Percentiles rank a stretch among this genome's conserved stretches.
phyloP scores from a whole-genome alignment of 92 coral and sea anemone species.

The Porites cylindrica region DNA sequence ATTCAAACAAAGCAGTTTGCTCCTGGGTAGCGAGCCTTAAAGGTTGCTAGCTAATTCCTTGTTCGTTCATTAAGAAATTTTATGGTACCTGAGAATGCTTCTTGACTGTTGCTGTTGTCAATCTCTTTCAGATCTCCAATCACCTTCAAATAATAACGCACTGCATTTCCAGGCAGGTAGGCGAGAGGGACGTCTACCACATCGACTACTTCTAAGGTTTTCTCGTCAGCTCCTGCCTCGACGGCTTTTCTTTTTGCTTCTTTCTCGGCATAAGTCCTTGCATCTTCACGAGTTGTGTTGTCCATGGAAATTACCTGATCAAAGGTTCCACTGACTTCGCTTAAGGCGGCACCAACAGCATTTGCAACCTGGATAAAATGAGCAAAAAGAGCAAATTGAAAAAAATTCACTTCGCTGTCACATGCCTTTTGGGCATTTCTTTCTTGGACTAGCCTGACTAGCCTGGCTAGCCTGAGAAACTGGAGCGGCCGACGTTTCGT shows the following conservation, averaged over 20 bases:
- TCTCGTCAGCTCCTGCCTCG: slow-evolving; percentile 72
- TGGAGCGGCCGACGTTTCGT: too few relatives aligned
- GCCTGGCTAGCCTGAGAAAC: too few relatives aligned
- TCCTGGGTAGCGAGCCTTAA: too few relatives aligned
- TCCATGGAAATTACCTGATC: slow-evolving; percentile 74
- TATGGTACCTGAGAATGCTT: slow-evolving; percentile 1
- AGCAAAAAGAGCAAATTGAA: not conserved
- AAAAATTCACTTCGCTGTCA: too few relatives aligned
- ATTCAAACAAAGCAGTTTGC: too few relatives aligned
- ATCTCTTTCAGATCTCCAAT: slow-evolving; percentile 79
- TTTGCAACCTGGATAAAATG: slow-evolving; percentile 77
- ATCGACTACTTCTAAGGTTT: slow-evolving; percentile 72
- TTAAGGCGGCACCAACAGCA: slow-evolving; percentile 95
- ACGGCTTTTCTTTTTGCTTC: slow-evolving; percentile 72
- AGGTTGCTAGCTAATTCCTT: too few relatives aligned
- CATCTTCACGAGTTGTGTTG: slow-evolving; percentile 65
- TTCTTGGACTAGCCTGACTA: too few relatives aligned
- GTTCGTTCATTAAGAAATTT: too few relatives aligned
- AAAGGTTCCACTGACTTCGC: slow-evolving; percentile 84
- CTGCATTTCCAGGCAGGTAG: slow-evolving; percentile 82
- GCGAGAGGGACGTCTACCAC: slow-evolving; percentile 66
- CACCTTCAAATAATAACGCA: slow-evolving; percentile 77
- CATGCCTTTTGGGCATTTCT: too few relatives aligned
- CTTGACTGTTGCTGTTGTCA: not conserved
- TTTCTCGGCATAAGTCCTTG: slow-evolving; percentile 38